phyloP scores from a whole-genome alignment of 2,113 vertebrate species.

The Pterocles burchelli region DNA sequence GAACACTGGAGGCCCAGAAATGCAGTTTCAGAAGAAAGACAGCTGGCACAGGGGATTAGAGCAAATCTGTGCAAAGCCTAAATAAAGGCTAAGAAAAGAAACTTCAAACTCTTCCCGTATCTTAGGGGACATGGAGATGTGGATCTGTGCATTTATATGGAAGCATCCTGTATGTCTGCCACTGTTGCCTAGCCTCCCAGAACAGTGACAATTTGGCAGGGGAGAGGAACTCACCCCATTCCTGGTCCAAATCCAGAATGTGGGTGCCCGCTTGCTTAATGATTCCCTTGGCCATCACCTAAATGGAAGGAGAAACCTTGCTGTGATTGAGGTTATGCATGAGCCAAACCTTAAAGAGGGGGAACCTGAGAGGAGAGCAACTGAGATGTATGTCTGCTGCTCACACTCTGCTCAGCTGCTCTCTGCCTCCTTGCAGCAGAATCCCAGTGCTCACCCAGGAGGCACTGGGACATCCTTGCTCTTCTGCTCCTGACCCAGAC shows the following conservation, averaged over 20 bases:
- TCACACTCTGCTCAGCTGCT: not conserved
- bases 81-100: not conserved
- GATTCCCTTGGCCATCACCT: constrained; percentile 77
- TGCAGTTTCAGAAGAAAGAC: not conserved
- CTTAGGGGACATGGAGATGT: not conserved
- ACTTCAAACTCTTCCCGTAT: not conserved
- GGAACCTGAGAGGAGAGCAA: not conserved
- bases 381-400: not conserved
- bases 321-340: not conserved
- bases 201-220: not conserved
- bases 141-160: not conserved
- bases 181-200: not conserved
- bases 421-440: not conserved
- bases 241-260: constrained; percentile 28
- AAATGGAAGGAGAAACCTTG: not conserved
- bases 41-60: not conserved
- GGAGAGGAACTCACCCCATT: constrained; percentile 50
- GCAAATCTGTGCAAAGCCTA: not conserved
- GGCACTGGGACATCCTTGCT: not conserved
- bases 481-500: not conserved
- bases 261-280: constrained; percentile 57
- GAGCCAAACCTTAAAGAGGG: not conserved
- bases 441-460: not conserved
- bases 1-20: not conserved
- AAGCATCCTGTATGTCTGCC: not conserved